Base-by-base conservation (phyloP, 2,888 invertebrate species). In the Apomyelois bistriatella region DNA sequence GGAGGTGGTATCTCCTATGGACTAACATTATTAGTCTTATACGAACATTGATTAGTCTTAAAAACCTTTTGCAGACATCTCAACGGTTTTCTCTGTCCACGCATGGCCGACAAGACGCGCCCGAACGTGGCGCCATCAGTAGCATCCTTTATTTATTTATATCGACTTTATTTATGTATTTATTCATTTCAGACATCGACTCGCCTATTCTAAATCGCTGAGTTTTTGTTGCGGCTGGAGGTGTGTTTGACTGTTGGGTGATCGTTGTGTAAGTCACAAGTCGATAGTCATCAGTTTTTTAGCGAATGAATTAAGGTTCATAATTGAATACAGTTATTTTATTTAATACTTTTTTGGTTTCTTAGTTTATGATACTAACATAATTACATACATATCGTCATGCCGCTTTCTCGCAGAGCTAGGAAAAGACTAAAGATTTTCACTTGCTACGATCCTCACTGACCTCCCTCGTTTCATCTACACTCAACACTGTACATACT, bases 121-220 rank as follows among this genome's bases (percentile, higher is more conserved):
- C 76, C 77, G 72, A 75, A 71, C 75, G 76, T 86, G 90, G 90
- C 90, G 90, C 90, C 90, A 46, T 30, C 46, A 88, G 89, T 85
- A 89, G 89, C 89, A 70, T 76, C 79, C 82, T 88, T 84, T 88
- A 85, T 85, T 85, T 86, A 85, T 87, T 85, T 86, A 85, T 83
- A 80, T 74, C 80, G 81, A 74, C 69, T 74, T 82, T 85, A 82
- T 85, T 80, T 82, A 85, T 87, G 79, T 82, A 85, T 85, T 82
- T 85, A 85, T 85, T 82, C 83, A 82, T 84, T 76, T 75, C 67
- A 68, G 68, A 65, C 66, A 66, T 68, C 58, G 61, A 32, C 56
- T 60, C 57, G 63, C 61, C 65, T 66, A 65, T 70, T 62, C 59
- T 56, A 57, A 59, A 60, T 52, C 43, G 43, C 43, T 52, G 43